A percentile compares a stretch with the other conserved stretches of the same genome.
These are phyloP conservation scores for Sciurus carolinensis DNA, from an alignment of 2,797 vertebrate genomes.

Conservation along the genomic window DNA sequence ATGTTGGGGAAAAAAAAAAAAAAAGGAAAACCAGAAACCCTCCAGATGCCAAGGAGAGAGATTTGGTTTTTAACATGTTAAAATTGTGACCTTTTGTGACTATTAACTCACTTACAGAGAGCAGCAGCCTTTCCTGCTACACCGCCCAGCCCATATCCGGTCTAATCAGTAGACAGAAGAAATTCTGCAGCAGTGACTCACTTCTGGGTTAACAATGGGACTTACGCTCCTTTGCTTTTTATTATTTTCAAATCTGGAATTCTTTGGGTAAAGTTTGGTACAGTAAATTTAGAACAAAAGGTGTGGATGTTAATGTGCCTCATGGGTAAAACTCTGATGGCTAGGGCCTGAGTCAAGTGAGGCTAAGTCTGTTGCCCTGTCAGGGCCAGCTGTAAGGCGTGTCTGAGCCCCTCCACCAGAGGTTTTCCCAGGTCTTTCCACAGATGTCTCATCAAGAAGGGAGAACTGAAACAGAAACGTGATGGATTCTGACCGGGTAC, in stretches of 20 bases:
- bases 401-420: neutral
- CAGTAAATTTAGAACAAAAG: conserved; percentile 86
- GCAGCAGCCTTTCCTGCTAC: conserved; percentile 88
- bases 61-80: conserved; percentile 85
- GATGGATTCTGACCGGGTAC: neutral
- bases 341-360: conserved; percentile 55
- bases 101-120: conserved; percentile 85
- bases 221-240: conserved; percentile 75
- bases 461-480: neutral
- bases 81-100: conserved; percentile 88
- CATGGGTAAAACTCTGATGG: conserved; percentile 33
- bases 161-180: conserved; percentile 89
- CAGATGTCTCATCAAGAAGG: neutral
- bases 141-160: conserved; percentile 89
- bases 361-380: neutral
- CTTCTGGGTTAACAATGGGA: conserved; percentile 85
- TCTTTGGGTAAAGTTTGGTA: conserved; percentile 83
- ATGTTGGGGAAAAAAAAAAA: neutral
- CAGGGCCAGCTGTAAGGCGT: neutral
- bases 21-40: neutral
- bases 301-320: conserved; percentile 71
- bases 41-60: conserved; percentile 77
- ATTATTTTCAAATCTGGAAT: conserved; percentile 83
- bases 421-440: neutral
- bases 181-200: conserved; percentile 89